Conservation (phyloP, 1,140 invertebrate genomes). For the Tetramorium simillimum region DNA sequence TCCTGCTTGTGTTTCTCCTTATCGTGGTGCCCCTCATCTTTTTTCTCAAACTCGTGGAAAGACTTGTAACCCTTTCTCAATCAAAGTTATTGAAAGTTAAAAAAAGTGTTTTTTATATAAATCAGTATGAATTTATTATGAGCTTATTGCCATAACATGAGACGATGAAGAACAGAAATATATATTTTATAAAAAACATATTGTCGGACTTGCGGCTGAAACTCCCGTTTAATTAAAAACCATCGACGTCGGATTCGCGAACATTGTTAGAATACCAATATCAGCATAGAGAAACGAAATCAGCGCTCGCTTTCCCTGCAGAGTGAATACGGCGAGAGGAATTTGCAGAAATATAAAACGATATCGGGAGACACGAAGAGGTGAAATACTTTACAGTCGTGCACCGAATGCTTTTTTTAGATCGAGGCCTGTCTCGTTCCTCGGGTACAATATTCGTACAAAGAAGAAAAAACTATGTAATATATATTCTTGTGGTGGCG, state of each 20-base stretch:
- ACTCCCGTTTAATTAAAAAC: neutral
- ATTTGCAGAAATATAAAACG: conserved; percentile 24
- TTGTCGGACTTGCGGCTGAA: too few relatives aligned
- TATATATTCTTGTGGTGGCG: conserved; percentile 63
- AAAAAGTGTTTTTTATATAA: neutral
- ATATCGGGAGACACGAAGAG: neutral
- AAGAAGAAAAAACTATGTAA: conserved; percentile 56
- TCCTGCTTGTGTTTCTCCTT: conserved; percentile 79
- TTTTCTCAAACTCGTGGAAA: conserved; percentile 80
- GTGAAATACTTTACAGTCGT: neutral
- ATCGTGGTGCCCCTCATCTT: conserved; percentile 80
- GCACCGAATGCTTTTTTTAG: neutral
- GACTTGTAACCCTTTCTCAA: conserved; percentile 79
- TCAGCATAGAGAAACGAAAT: neutral
- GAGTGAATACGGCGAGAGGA: neutral
- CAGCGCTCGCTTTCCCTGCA: neutral
- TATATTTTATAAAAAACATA: neutral
- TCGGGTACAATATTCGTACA: conserved; percentile 40
- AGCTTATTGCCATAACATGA: neutral
- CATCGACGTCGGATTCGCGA: neutral
- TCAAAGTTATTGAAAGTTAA: neutral
- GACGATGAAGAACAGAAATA: neutral
- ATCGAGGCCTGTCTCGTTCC: conserved; percentile 21
- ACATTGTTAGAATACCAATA: neutral
- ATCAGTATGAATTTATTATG: neutral